phyloP scores from a whole-genome alignment of 2,113 vertebrate species.

The Actenoides lindsayi region DNA sequence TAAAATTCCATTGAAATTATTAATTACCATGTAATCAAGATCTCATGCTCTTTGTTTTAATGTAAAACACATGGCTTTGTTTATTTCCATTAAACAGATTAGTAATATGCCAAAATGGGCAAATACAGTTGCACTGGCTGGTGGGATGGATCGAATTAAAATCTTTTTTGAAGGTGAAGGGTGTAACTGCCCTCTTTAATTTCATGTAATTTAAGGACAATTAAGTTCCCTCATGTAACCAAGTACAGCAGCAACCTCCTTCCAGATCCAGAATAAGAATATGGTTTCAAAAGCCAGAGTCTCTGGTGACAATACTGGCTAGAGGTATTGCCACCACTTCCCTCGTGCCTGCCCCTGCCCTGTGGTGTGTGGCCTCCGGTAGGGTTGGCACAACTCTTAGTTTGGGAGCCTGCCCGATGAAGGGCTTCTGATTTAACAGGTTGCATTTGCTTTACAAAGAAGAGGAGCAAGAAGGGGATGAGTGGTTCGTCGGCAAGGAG shows the following conservation, averaged over 20 bases:
- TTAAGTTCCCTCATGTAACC: background rate
- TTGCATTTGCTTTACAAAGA: background rate
- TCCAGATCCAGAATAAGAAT: background rate
- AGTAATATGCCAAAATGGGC: slow-evolving; percentile 20
- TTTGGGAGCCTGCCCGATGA: background rate
- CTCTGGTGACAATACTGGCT: background rate
- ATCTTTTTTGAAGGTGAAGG: slow-evolving; percentile 33
- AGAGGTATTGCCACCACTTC: background rate
- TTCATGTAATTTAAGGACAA: slow-evolving; percentile 13
- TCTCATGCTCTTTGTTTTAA: slow-evolving; percentile 35
- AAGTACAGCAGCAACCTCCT: background rate
- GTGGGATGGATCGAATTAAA: slow-evolving; percentile 36
- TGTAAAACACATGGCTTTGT: slow-evolving; percentile 46
- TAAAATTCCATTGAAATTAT: slow-evolving; percentile 45
- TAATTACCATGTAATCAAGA: background rate
- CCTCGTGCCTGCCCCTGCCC: background rate
- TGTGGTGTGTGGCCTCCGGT: rapidly evolving
- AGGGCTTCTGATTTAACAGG: background rate
- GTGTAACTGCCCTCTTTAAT: slow-evolving; percentile 43
- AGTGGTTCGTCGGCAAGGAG: rapidly evolving
- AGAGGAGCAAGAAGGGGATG: background rate
- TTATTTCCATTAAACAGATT: slow-evolving; percentile 45
- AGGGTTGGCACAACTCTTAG: background rate
- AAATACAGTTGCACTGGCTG: background rate
- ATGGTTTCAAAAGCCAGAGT: background rate